Evolutionary conservation across 2,888 invertebrate species (phyloP).

Genomic region (Lycocerus yunnanus): DNA sequence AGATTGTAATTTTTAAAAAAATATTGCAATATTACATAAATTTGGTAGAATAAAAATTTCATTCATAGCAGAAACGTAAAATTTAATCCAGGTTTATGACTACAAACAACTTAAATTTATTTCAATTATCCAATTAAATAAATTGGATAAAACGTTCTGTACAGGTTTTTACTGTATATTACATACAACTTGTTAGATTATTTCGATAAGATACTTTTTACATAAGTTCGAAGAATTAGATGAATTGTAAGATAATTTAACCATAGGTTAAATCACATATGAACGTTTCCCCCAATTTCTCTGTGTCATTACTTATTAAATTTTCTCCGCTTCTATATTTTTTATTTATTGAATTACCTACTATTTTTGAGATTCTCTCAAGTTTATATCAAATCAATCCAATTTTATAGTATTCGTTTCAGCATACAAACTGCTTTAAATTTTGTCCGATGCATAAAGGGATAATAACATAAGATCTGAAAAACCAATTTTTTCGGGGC

Average conservation of each 20-base stretch:
- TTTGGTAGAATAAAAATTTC: too few species aligned
- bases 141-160: not conserved
- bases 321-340: not conserved
- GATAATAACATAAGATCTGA: not conserved
- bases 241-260: not conserved
- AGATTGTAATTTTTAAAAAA: too few species aligned
- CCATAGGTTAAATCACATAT: not conserved
- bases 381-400: not conserved
- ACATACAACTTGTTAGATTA: not conserved
- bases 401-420: not conserved
- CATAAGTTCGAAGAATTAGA: not conserved
- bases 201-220: not conserved
- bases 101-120: not conserved
- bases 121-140: not conserved
- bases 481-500: not conserved
- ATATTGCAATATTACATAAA: too few species aligned
- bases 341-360: not conserved
- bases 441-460: not conserved
- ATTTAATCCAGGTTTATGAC: not conserved
- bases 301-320: not conserved
- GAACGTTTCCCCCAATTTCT: not conserved
- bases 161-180: not conserved
- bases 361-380: not conserved
- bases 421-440: not conserved
- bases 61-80: not conserved